Evolutionary conservation across 2,888 invertebrate species (phyloP), one percentile per base, ranked within the genome.

Genomic region (Litoditis marina): DNA sequence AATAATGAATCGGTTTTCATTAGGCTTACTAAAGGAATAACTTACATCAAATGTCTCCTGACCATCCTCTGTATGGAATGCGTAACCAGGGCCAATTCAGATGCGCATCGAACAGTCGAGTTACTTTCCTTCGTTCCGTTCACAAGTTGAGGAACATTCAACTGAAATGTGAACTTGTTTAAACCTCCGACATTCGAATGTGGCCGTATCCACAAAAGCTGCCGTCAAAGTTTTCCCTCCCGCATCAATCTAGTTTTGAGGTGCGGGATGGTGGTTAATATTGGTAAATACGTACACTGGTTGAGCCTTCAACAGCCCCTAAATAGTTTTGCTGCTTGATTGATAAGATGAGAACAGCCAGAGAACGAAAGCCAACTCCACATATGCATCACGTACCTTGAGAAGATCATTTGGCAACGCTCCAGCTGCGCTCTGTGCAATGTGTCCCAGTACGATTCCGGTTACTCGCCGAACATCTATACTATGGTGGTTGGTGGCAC

Each of bases 91-190:
- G 94, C 94, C 69, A 91, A 88, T 87, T 96, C 96, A 44, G 94
- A 91, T 85, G 92, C 92, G 44, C 92, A 90, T 84, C 92, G 91
- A 46, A 96, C 95, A 83, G 92, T 91, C 52, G 92, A 89, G 86
- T 95, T 95, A 86, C 94, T 95, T 86, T 96, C 96, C 86, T 95
- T 95, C 65, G 94, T 94, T 69, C 96, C 96, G 86, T 94, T 96
- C 56, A 96, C 94, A 76, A 96, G 87, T 85, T 92, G 91, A 0
- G 95, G 94, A 73, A 95, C 87, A 70, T 92, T 85, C 55, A 89
- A 16, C 68, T 76, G 46, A 27, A 84, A 71, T 16, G 22, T 16
- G 32, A n/a, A n/a, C n/a, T n/a, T n/a, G n/a, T n/a, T n/a, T n/a
- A n/a, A n/a, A n/a, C n/a, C n/a, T n/a, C n/a, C n/a, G n/a, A n/a